These are phyloP conservation scores for Neosilurus mollespiculum DNA, from an alignment of 2,797 vertebrate genomes.

Conservation along the genomic window DNA sequence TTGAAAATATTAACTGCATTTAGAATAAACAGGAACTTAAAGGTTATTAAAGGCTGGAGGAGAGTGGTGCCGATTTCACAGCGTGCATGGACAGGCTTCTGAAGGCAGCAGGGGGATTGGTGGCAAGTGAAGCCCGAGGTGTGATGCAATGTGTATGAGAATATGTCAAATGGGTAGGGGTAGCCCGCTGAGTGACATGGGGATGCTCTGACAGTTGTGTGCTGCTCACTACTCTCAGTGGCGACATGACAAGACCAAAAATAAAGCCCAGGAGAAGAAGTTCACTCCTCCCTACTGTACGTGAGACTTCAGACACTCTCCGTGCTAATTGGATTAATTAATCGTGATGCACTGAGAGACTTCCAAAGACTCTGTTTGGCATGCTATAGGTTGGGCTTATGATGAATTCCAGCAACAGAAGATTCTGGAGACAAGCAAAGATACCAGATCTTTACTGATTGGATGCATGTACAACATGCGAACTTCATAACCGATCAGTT, in stretches of 20 bases:
- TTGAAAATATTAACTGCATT: neutral
- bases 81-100: conserved; percentile 49
- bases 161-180: conserved; percentile 54
- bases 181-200: conserved; percentile 47
- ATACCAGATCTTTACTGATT: neutral
- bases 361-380: conserved; percentile 6
- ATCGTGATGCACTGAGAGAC: conserved; percentile 58
- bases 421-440: neutral
- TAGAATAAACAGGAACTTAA: neutral
- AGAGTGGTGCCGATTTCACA: conserved; percentile 30
- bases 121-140: conserved; percentile 59
- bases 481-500: neutral
- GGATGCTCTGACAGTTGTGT: conserved; percentile 52
- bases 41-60: conserved; percentile 45
- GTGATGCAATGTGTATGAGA: conserved; percentile 57
- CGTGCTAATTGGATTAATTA: conserved; percentile 73
- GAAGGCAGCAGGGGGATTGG: conserved; percentile 50
- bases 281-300: conserved; percentile 45
- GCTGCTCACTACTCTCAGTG: conserved; percentile 65
- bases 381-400: neutral
- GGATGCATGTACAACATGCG: neutral
- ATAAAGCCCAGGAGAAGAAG: conserved; percentile 60
- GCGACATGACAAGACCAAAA: conserved; percentile 62
- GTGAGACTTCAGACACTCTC: conserved; percentile 60
- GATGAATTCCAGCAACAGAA: neutral